These are phyloP conservation scores for Andrena trimmerana DNA, from an alignment of 2,888 invertebrate genomes.

Conservation along the genomic window DNA sequence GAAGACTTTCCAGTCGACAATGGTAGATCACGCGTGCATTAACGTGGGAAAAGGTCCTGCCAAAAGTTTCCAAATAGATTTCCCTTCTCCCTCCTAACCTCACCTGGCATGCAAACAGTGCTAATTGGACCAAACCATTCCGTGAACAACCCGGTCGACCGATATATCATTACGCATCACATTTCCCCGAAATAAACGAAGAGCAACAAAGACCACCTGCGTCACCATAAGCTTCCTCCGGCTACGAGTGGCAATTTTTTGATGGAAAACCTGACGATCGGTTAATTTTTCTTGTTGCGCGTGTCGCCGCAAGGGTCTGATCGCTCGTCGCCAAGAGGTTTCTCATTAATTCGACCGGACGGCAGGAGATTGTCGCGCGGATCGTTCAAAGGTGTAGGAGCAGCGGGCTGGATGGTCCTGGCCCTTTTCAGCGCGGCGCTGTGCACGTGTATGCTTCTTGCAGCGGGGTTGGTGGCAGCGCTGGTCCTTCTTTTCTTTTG, in stretches of 20 bases:
- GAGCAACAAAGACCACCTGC: constrained; percentile 9
- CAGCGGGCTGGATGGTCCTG: neutral
- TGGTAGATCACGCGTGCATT: neutral
- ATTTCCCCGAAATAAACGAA: neutral
- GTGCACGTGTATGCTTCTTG: constrained; percentile 29
- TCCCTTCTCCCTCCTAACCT: too few species aligned
- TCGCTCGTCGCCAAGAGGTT: constrained; percentile 26
- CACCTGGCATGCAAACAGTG: neutral
- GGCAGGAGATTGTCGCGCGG: constrained; percentile 39
- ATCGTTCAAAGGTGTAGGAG: constrained; percentile 37
- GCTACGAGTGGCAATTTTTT: constrained; percentile 2
- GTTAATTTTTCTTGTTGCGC: constrained; percentile 36
- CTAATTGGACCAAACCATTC: neutral
- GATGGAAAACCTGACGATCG: neutral
- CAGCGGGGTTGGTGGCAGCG: neutral
- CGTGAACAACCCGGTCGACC: neutral
- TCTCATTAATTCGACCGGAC: constrained; percentile 53
- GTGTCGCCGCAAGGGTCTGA: constrained; percentile 3
- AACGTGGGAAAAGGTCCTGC: too few species aligned
- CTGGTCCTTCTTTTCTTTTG: constrained; percentile 52
- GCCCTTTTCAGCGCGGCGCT: constrained; percentile 18
- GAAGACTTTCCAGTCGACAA: neutral
- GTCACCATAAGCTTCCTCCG: neutral
- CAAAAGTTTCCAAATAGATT: too few species aligned
- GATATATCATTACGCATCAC: neutral